Percentiles rank a stretch among this genome's conserved stretches.
These are phyloP conservation scores for Pseudoatta argentina DNA, from an alignment of 1,140 invertebrate genomes.

Conservation along the genomic window DNA sequence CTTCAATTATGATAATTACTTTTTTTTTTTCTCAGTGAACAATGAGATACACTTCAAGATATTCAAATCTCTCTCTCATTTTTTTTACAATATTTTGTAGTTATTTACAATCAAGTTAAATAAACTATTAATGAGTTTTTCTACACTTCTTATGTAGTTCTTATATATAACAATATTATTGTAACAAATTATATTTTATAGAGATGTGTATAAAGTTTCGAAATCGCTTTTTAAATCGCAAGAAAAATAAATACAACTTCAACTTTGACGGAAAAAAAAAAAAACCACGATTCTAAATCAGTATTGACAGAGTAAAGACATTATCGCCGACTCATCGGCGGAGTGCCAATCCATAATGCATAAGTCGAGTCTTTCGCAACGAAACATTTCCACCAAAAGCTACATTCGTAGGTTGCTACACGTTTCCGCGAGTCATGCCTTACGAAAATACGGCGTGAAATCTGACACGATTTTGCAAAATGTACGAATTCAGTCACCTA, in stretches of 20 bases:
- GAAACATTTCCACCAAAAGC: neutral
- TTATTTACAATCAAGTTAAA: too few species aligned
- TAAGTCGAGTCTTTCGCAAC: constrained; percentile 36
- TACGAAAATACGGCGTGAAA: constrained; percentile 39
- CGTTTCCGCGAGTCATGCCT: neutral
- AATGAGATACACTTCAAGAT: too few species aligned
- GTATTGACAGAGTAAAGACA: constrained; percentile 48
- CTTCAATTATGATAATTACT: too few species aligned
- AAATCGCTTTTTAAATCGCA: neutral
- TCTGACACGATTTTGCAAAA: constrained; percentile 30
- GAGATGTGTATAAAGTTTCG: neutral
- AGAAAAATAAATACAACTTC: neutral
- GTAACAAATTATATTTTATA: neutral
- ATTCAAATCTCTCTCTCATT: too few species aligned
- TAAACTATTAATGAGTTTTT: too few species aligned
- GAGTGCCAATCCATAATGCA: constrained; percentile 69
- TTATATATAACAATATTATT: too few species aligned
- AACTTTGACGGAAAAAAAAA: neutral
- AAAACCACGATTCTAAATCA: neutral
- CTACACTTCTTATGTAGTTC: too few species aligned
- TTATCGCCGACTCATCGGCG: constrained; percentile 54
- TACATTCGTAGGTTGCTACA: constrained; percentile 12
- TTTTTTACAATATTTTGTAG: too few species aligned
- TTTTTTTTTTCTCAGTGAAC: too few species aligned
- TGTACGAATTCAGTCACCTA: neutral